Evolutionary conservation across 1,140 invertebrate genomes (phyloP).

Genomic region (Bilobella aurantiaca): DNA sequence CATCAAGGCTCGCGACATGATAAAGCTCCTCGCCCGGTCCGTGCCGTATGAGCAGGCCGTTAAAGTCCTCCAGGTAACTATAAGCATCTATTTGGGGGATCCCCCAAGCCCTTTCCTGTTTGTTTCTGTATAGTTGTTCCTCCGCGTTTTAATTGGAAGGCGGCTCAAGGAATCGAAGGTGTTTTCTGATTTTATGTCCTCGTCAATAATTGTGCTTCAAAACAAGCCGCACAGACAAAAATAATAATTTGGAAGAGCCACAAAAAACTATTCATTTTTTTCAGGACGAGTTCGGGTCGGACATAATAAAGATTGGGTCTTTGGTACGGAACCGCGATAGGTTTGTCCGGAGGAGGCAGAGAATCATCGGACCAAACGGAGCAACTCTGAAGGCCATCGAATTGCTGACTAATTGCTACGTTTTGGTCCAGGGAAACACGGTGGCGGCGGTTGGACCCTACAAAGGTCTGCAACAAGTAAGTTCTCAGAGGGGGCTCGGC

Average conservation of each 20-base stretch:
- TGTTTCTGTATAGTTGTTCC: too few species aligned
- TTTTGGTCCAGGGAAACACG: conserved; percentile 95
- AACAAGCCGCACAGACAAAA: too few species aligned
- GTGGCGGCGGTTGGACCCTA: conserved; percentile 91
- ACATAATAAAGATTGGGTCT: conserved; percentile 94
- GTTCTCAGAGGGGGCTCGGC: neutral
- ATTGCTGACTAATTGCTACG: conserved; percentile 93
- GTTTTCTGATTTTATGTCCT: too few species aligned
- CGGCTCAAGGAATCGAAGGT: too few species aligned
- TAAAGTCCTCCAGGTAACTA: conserved; percentile 49
- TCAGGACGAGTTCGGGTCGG: conserved; percentile 75
- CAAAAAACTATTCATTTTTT: too few species aligned
- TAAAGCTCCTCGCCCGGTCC: conserved; percentile 87
- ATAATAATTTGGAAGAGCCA: too few species aligned
- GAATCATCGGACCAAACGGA: conserved; percentile 92
- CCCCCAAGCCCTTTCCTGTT: too few species aligned
- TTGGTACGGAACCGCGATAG: conserved; percentile 85
- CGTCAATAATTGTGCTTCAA: too few species aligned
- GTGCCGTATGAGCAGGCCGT: conserved; percentile 93
- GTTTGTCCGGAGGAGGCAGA: conserved; percentile 88
- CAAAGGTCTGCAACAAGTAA: conserved; percentile 77
- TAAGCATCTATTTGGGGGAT: too few species aligned
- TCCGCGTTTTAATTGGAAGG: too few species aligned
- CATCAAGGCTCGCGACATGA: conserved; percentile 90
- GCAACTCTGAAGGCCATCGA: conserved; percentile 96